phyloP scores from a whole-genome alignment of 2,888 invertebrate genomes.

The Sphaeridia pumilis region DNA sequence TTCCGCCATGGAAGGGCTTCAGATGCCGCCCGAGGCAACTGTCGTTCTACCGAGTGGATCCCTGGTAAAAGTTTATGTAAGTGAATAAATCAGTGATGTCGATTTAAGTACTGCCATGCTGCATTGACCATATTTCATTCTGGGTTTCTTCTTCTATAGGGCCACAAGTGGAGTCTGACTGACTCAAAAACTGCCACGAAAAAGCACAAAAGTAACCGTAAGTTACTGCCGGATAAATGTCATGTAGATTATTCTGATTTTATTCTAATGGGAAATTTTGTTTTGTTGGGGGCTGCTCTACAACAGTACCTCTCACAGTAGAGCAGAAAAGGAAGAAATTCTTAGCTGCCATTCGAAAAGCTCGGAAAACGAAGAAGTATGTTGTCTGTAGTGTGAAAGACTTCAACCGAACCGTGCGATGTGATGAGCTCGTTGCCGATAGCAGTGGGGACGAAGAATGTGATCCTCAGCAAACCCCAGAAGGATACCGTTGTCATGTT shows the following conservation, averaged over 20 bases:
- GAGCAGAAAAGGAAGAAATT: slow-evolving; percentile 29
- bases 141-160: background rate
- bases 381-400: slow-evolving; percentile 25
- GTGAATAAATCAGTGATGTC: background rate
- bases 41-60: slow-evolving; percentile 19
- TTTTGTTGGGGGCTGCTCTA: background rate
- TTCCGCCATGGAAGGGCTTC: slow-evolving; percentile 38
- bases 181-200: slow-evolving; percentile 6
- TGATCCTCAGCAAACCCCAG: slow-evolving; percentile 30
- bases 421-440: slow-evolving; percentile 28
- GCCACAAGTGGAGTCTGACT: slow-evolving; percentile 20
- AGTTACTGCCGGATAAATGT: too few relatives aligned
- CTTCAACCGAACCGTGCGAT: slow-evolving; percentile 19
- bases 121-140: background rate
- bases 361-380: slow-evolving; percentile 27
- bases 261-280: background rate
- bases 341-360: slow-evolving; percentile 24
- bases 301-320: slow-evolving; percentile 21
- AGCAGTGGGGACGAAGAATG: slow-evolving; percentile 35
- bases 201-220: background rate
- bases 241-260: background rate
- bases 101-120: background rate
- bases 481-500: slow-evolving; percentile 42
- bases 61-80: slow-evolving; percentile 14
- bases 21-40: slow-evolving; percentile 34